These are phyloP conservation scores for Apis laboriosa DNA, from an alignment of 1,140 invertebrate genomes.

Conservation along the genomic window DNA sequence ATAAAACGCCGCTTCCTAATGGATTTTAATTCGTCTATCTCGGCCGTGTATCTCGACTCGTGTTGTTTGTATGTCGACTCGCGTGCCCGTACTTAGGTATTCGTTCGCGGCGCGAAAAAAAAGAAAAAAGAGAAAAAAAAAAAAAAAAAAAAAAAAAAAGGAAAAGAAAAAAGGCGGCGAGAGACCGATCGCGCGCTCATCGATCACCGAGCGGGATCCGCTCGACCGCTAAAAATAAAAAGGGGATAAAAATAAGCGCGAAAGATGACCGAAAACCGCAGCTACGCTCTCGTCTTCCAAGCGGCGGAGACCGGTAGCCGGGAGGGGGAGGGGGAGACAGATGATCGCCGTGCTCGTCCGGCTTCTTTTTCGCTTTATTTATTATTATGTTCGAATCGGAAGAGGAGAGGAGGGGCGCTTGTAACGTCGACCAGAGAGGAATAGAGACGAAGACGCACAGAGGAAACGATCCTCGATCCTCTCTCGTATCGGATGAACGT, in stretches of 20 bases:
- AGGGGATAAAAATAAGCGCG: constrained; percentile 15
- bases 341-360: constrained; percentile 12
- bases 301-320: not conserved
- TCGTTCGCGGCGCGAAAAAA: not conserved
- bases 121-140: too few relatives aligned
- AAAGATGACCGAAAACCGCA: constrained; percentile 43
- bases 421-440: too few relatives aligned
- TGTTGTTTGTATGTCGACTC: too few relatives aligned
- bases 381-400: not conserved
- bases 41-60: too few relatives aligned
- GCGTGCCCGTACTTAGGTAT: not conserved
- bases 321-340: too few relatives aligned
- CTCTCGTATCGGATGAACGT: too few relatives aligned
- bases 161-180: not conserved
- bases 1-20: too few relatives aligned
- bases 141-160: accelerated
- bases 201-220: constrained; percentile 11
- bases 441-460: too few relatives aligned
- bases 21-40: too few relatives aligned
- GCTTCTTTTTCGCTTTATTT: constrained; percentile 1
- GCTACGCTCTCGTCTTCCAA: constrained; percentile 23
- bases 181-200: constrained; percentile 36
- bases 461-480: too few relatives aligned
- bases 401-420: not conserved
- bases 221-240: constrained; percentile 30